Base-by-base conservation (phyloP, 37 sponge, comb jelly and placozoan genomes). In the Eunapius fragilis region DNA sequence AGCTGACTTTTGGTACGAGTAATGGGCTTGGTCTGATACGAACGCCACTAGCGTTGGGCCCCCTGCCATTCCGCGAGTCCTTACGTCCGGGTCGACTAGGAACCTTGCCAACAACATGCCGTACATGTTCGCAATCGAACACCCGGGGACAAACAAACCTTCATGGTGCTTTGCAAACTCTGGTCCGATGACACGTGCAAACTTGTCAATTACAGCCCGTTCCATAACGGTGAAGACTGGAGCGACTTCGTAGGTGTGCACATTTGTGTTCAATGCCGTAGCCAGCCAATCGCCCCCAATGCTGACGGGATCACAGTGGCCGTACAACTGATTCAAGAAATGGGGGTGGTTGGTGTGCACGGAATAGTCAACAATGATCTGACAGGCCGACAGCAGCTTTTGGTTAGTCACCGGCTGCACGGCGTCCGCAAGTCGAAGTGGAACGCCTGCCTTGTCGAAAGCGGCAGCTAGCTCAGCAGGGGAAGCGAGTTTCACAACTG, bases 181-280 rank as follows among this genome's bases (percentile, higher is more conserved):
- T 69, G 68, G 35, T 34, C 91, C 91, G 22, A 91, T 37, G 35
- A 87, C 37, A 26, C 87, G 71, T 41, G 80, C 74, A 81, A 91
- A 78, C 67, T 70, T 84, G 36, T 74, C 34, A n/a, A 87, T 28
- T 28, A 91, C 88, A 30, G 87, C 89, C 11, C 73, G 67, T 68
- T 96, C 97, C 95, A 96, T 94, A 2, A 95, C 38, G 68, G 81
- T 71, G 74, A 84, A 96, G 19, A 96, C 91, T 12, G 95, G 93
- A 35, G 92, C 97, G 85, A 96, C 88, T 79, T 96, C 97, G 83
- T 87, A 96, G 10, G 97, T 96, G 74, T 91, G 95, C 91, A 93
- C 75, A 74, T 86, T 93, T 14, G 93, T 92, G 50, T 95, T 93
- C 74, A 87, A 72, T 49, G 94, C 86, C 23, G 94, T 37, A 2